Base-by-base conservation (phyloP, 2,113 vertebrate genomes). In the Naja naja region DNA sequence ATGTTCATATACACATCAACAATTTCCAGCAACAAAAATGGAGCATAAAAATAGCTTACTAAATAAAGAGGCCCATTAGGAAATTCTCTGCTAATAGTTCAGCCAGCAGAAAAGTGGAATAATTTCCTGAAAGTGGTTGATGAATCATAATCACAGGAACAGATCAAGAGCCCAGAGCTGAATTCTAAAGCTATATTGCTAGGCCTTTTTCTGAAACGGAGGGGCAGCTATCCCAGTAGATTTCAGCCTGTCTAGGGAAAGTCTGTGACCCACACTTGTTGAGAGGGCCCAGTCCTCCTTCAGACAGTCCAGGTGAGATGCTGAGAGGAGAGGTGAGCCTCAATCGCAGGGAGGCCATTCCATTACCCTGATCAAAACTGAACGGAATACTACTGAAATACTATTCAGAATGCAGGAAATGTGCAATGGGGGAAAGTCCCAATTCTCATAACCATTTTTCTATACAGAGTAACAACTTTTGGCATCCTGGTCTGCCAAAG, bases 141-240 rank as follows among this genome's bases (percentile, higher is more conserved):
- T 89, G 92, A 92, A 92, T 92, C 92, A 92, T 88, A 85, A 54
- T 69, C 22, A 64, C 58, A 11, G 34, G n/a, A 88, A 64, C 47
- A 20, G 53, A 30, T 85, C 92, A 58, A 25, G 4, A 27, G 27
- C 39, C 43, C 39, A 34, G 69, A 34, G 43, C 69, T 56, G 27
- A 47, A 56, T 58, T 47, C 52, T n/a, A 30, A 85, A 25, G 18
- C 9, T 60, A 8, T 30, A 23, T 43, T 30, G 34, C 34, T 53
- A 47, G 30, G 14, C 23, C 34, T 90, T 52, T 9, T 20, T 3
- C 92, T 20, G 18, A 74, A 43, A 85, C 8, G 0, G 88, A 92
- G 16, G 22, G 27, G 3, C 23, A 23, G 25, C 58, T 23, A 69
- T 18, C 58, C 10, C 4, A 30, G 45, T 34, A 23, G 12, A 34